Conservation (phyloP, 1,140 invertebrate genomes). For the Cepaea nemoralis region DNA sequence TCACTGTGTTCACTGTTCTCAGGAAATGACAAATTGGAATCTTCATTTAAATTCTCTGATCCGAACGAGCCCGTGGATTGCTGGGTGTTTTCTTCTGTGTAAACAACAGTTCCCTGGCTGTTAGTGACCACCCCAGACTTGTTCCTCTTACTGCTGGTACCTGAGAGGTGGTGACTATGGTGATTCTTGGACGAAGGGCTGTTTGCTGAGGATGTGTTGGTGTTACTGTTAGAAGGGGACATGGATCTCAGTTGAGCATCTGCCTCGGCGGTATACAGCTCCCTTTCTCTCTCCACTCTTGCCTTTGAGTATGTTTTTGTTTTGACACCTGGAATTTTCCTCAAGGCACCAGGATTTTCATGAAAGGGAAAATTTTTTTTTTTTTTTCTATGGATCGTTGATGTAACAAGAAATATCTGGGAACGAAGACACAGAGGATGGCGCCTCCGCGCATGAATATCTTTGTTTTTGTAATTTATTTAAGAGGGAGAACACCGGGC, state of each 20-base stretch:
- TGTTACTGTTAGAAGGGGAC: slow-evolving; percentile 38
- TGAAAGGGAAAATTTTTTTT: no score
- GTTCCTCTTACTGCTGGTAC: slow-evolving; percentile 3
- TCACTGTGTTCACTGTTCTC: slow-evolving; percentile 43
- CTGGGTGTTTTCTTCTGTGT: slow-evolving; percentile 54
- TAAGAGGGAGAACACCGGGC: no score
- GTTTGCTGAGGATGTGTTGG: slow-evolving; percentile 21
- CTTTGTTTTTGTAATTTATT: no score
- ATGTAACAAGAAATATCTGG: no score
- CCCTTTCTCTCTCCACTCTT: slow-evolving; percentile 35
- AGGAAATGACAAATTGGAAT: slow-evolving; percentile 58
- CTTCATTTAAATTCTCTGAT: slow-evolving; percentile 52
- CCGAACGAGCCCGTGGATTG: slow-evolving; percentile 50
- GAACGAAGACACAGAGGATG: no score
- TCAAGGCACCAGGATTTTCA: no score
- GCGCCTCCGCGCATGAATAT: no score
- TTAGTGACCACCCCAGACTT: slow-evolving; percentile 31
- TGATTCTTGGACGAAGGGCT: slow-evolving; percentile 33
- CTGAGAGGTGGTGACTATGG: slow-evolving; percentile 8
- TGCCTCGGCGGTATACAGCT: slow-evolving; percentile 36
- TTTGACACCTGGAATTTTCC: slow-evolving; percentile 38
- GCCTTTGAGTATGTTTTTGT: slow-evolving; percentile 41
- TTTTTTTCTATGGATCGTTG: no score
- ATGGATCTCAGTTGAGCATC: slow-evolving; percentile 23
- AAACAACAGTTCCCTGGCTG: slow-evolving; percentile 45